These are phyloP conservation scores for Phoebastria nigripes DNA, from an alignment of 2,797 vertebrate genomes.

Conservation along the genomic window DNA sequence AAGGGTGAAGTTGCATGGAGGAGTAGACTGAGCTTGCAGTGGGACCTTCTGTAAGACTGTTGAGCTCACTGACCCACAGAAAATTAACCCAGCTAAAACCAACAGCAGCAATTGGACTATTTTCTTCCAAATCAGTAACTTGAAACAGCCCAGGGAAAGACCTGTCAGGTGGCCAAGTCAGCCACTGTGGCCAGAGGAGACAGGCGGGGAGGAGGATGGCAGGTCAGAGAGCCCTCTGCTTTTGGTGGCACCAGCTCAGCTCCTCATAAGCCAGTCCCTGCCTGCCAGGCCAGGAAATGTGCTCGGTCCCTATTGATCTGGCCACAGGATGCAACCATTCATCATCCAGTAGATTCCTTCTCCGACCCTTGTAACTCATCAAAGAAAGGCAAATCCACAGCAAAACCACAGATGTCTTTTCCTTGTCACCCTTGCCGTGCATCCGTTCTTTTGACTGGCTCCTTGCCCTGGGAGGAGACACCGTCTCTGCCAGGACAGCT, in stretches of 20 bases:
- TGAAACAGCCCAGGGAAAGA: background rate
- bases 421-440: background rate
- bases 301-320: background rate
- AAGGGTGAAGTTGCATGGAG: background rate
- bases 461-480: background rate
- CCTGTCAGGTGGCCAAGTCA: accelerated
- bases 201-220: accelerated
- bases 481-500: accelerated
- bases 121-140: background rate
- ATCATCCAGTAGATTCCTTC: background rate
- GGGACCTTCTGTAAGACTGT: background rate
- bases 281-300: background rate
- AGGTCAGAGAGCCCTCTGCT: background rate
- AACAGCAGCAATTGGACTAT: background rate
- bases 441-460: background rate
- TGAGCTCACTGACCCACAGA: background rate
- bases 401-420: background rate
- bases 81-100: background rate
- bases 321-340: background rate
- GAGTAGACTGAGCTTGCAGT: background rate
- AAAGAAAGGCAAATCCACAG: background rate
- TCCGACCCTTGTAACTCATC: background rate
- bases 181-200: background rate
- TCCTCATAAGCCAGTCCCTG: background rate
- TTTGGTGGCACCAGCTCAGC: background rate